phyloP scores from a whole-genome alignment of 2,888 invertebrate genomes.

The Argyra leucocephala region DNA sequence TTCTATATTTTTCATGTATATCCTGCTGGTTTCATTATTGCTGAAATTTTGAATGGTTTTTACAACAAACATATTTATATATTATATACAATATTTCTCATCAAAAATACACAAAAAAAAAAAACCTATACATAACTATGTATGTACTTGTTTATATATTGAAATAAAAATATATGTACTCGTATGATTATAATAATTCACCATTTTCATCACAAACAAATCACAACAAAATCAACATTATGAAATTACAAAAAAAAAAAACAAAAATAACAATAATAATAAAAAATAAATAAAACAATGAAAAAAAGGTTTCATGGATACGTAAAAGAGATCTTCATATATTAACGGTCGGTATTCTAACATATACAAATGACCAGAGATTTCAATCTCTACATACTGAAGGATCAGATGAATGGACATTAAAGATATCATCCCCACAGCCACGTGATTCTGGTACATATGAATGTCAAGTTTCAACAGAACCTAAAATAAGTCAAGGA shows the following conservation, averaged over 20 bases:
- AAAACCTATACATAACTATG: no score
- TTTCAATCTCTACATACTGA: slow-evolving; percentile 56
- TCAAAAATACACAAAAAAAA: no score
- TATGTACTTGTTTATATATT: no score
- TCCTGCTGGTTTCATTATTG: no score
- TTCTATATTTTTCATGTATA: no score
- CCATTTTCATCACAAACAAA: slow-evolving; percentile 3
- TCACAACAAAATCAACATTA: background rate
- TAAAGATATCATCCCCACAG: slow-evolving; percentile 55
- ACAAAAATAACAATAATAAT: background rate
- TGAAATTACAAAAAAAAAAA: background rate
- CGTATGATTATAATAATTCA: background rate
- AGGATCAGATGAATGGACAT: slow-evolving; percentile 57
- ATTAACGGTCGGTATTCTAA: slow-evolving; percentile 54
- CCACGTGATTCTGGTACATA: slow-evolving; percentile 55
- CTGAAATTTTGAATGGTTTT: no score
- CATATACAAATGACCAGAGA: slow-evolving; percentile 58
- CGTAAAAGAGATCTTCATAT: slow-evolving; percentile 68
- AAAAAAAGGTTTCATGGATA: slow-evolving; percentile 64
- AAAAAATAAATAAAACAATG: slow-evolving; percentile 8
- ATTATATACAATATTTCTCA: no score
- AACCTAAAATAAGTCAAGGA: slow-evolving; percentile 60
- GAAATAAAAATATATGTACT: no score
- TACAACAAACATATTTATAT: no score
- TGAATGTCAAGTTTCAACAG: slow-evolving; percentile 62